Base-by-base conservation (phyloP, 2,888 invertebrate species). In the Mesoligia furuncula region DNA sequence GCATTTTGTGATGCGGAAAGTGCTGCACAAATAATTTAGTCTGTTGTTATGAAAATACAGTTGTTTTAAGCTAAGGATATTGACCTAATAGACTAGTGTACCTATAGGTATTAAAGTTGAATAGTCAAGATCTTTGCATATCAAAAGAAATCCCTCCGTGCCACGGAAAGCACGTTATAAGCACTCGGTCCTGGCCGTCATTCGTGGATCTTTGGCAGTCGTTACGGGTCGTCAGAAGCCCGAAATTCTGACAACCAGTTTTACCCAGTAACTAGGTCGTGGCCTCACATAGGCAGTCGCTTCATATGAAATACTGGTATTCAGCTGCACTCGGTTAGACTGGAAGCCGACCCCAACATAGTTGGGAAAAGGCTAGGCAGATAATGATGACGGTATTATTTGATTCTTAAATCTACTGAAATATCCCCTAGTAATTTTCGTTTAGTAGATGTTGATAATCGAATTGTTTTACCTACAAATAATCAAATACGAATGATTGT, bases 401-500 rank as follows among this genome's bases (percentile, higher is more conserved):
- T 39, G 39, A 39, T 39, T 39, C 39, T 39, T 9, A 39, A 9
- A 8, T 9, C 1, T 39, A 39, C 39, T 39, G 39, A 39, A 39
- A 39, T 39, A 51, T 51, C 20, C 51, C 51, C 42, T 15, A 93
- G 94, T 90, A 93, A 93, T 77, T 97, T 97, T 90, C 97, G 97
- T 45, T 45, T 45, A 91, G 91, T 98, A 95, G 97, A 97, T 93
- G 97, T 97, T 0, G 97, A 98, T 95, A 98, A 98, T 90, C 97
- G 97, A 88, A 93, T 97, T 90, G 89, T 97, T 88, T 76, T 98
- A 45, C 97, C 97, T 0, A 96, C 96, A 93, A 97, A 97, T 91
- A 97, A 97, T 51, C 97, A 97, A 97, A 97, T 97, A 95, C 97
- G 97, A 85, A 95, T 97, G 92, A 89, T 98, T 96, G 93, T 97